These are phyloP conservation scores for Elmis aenea DNA, from an alignment of 2,888 invertebrate species.

Conservation along the genomic window DNA sequence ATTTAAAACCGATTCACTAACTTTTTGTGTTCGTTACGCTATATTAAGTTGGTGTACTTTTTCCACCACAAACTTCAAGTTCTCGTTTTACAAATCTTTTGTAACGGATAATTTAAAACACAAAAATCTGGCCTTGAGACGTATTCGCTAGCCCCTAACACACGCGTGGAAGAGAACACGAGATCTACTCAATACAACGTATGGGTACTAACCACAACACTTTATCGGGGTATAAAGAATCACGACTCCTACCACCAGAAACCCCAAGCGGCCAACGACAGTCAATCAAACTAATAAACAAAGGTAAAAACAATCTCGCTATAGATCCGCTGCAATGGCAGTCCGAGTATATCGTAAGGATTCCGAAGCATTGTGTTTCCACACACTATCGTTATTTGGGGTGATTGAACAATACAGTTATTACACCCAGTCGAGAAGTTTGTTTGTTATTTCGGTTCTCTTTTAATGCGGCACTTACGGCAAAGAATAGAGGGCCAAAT, in stretches of 20 bases:
- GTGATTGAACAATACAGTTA: constrained; percentile 16
- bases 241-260: no score
- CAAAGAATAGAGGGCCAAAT: no score
- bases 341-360: constrained; percentile 13
- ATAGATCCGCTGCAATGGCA: not conserved
- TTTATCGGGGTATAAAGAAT: not conserved
- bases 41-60: no score
- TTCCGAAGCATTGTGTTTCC: constrained; percentile 19
- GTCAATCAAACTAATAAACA: no score
- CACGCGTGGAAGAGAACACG: not conserved
- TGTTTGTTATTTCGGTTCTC: constrained; percentile 11
- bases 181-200: not conserved
- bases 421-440: constrained; percentile 10
- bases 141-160: not conserved
- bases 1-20: no score
- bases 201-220: constrained; percentile 1
- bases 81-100: no score
- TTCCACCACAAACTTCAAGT: no score
- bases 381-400: constrained; percentile 10
- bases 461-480: no score
- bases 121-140: not conserved
- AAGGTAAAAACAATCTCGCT: no score
- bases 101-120: no score
- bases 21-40: no score
- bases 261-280: no score